Percentiles rank a stretch among this genome's conserved stretches.
phyloP scores from a whole-genome alignment of 2,797 vertebrate species.

The Periparus ater region DNA sequence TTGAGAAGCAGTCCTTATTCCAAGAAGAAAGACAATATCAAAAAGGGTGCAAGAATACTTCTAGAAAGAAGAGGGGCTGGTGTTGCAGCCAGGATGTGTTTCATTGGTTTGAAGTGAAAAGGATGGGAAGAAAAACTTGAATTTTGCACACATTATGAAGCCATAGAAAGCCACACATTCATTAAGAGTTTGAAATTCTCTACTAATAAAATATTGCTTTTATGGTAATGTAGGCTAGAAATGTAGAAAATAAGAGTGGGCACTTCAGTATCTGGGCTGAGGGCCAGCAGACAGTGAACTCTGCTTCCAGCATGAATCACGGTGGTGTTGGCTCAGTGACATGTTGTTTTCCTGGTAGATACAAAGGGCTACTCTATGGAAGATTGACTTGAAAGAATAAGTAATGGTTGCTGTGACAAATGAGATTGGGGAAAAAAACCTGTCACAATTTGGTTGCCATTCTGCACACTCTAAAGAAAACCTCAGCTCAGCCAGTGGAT shows the following conservation, averaged over 20 bases:
- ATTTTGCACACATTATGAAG: not conserved
- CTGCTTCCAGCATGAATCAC: not conserved
- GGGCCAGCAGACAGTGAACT: conserved; percentile 14
- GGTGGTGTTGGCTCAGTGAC: not conserved
- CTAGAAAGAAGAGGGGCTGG: not conserved
- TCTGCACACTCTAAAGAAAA: not conserved
- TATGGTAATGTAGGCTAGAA: not conserved
- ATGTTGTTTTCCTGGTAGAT: not conserved
- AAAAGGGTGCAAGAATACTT: not conserved
- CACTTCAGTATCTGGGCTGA: not conserved
- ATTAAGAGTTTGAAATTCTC: not conserved
- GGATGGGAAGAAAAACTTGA: not conserved
- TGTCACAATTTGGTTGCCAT: not conserved
- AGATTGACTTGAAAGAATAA: not conserved
- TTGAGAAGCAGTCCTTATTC: not conserved
- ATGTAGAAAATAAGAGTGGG: not conserved
- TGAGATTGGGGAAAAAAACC: accelerated
- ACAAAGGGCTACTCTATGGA: not conserved
- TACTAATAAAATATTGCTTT: not conserved
- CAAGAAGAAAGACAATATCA: not conserved
- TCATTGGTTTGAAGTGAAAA: not conserved
- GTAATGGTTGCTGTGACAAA: not conserved
- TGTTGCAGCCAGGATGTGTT: not conserved
- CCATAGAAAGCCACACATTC: not conserved
- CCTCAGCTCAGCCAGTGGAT: not conserved